A percentile compares a stretch with the other conserved stretches of the same genome.
Evolutionary conservation across 1,140 invertebrate genomes (phyloP).

Genomic region (Lordiphosa clarofinis): DNA sequence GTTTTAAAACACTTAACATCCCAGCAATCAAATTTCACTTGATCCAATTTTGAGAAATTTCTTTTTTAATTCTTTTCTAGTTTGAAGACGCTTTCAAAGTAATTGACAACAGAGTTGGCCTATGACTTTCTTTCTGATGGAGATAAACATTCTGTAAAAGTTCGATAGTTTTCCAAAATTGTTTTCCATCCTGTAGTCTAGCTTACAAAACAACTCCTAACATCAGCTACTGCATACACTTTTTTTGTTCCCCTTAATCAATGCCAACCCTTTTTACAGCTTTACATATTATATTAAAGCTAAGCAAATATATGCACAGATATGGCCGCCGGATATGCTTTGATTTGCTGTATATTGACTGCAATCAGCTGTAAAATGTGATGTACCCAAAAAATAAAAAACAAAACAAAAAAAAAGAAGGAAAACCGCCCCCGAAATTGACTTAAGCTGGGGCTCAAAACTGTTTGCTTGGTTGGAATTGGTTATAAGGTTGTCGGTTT

Average conservation of each 20-base stretch:
- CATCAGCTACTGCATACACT: conserved; percentile 9
- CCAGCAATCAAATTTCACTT: too few species aligned
- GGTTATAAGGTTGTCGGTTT: conserved; percentile 40
- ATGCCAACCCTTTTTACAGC: conserved; percentile 16
- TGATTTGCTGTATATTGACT: conserved; percentile 58
- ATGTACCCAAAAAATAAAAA: conserved; percentile 17
- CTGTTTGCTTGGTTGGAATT: conserved; percentile 59
- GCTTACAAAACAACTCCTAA: too few species aligned
- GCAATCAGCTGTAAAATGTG: conserved; percentile 72
- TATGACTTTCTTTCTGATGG: too few species aligned
- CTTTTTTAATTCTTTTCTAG: too few species aligned
- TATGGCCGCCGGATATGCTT: conserved; percentile 39
- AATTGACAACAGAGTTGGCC: too few species aligned
- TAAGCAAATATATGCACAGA: not conserved
- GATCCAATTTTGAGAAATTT: too few species aligned
- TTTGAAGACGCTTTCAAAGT: too few species aligned
- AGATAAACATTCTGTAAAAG: too few species aligned
- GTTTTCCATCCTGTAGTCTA: too few species aligned
- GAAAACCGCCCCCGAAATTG: conserved; percentile 31
- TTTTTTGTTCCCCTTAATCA: conserved; percentile 11
- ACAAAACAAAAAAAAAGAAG: conserved; percentile 19
- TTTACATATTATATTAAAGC: conserved; percentile 5
- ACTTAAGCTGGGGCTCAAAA: conserved; percentile 42
- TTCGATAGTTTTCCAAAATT: too few species aligned
- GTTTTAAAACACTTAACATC: too few species aligned